Evolutionary conservation across 2,888 invertebrate genomes (phyloP).

Genomic region (Exephanes ischioxanthus): DNA sequence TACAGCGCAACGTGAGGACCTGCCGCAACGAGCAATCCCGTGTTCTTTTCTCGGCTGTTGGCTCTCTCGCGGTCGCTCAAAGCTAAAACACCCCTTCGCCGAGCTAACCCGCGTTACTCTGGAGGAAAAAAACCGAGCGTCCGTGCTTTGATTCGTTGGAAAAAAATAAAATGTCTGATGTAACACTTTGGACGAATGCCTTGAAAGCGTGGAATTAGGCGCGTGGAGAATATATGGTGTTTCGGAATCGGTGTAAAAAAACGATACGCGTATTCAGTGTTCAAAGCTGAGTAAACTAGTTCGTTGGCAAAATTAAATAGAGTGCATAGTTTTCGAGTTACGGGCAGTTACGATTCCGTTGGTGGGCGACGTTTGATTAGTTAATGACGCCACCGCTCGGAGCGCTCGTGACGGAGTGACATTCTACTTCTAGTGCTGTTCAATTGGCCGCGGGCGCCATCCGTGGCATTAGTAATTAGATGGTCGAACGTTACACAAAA

Average conservation of each 20-base stretch:
- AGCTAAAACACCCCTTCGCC: conserved; percentile 55
- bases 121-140: conserved; percentile 48
- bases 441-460: neutral
- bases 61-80: conserved; percentile 57
- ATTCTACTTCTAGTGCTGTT: neutral
- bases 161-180: conserved; percentile 46
- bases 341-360: neutral
- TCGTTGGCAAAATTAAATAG: neutral
- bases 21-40: conserved; percentile 47
- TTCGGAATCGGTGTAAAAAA: neutral
- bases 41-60: conserved; percentile 48
- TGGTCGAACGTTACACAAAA: too few species aligned
- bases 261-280: neutral
- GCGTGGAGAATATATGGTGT: neutral
- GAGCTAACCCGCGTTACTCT: conserved; percentile 49
- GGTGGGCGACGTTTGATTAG: neutral
- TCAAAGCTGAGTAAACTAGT: neutral
- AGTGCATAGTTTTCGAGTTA: neutral
- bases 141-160: conserved; percentile 57
- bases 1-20: conserved; percentile 44
- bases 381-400: neutral
- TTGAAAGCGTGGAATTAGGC: conserved; percentile 33
- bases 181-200: conserved; percentile 59
- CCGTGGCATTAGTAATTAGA: neutral
- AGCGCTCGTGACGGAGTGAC: neutral